A percentile compares a stretch with the other conserved stretches of the same genome.
phyloP scores from a whole-genome alignment of 2,888 invertebrate genomes.

The Acanthosoma haemorrhoidale region DNA sequence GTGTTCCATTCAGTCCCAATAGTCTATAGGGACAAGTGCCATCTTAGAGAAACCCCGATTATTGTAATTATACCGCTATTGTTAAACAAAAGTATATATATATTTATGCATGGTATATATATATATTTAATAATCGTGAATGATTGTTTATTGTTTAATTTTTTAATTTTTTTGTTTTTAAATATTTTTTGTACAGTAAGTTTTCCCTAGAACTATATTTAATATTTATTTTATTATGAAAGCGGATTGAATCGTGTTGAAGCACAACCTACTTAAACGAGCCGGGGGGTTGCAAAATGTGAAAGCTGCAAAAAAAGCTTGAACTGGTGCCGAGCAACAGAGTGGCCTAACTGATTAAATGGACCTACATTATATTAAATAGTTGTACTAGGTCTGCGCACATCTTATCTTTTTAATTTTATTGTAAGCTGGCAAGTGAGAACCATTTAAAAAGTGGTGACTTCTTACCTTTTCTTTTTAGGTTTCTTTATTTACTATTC shows the following conservation, averaged over 20 bases:
- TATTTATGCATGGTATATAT: not conserved
- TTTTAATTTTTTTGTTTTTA: constrained; percentile 17
- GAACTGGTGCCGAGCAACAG: constrained; percentile 18
- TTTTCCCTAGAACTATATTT: constrained; percentile 19
- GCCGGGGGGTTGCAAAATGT: not conserved
- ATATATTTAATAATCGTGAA: constrained; percentile 26
- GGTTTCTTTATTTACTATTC: not conserved
- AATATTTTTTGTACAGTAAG: constrained; percentile 26
- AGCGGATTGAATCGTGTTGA: constrained; percentile 16
- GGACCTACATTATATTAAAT: constrained; percentile 21
- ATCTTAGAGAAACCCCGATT: constrained; percentile 29
- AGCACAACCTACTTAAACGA: constrained; percentile 14
- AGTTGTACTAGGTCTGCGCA: constrained; percentile 1
- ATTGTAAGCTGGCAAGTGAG: not conserved
- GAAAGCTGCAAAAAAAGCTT: not conserved
- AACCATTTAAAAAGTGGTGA: not conserved
- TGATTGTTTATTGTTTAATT: constrained; percentile 22
- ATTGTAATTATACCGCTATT: constrained; percentile 11
- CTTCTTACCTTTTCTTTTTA: not conserved
- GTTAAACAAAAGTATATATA: constrained; percentile 17
- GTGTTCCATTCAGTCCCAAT: constrained; percentile 6
- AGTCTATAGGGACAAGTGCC: constrained; percentile 27
- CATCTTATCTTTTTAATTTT: not conserved
- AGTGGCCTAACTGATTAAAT: constrained; percentile 21
- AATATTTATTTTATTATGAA: constrained; percentile 25